phyloP scores from a whole-genome alignment of 2,113 vertebrate genomes.

The Balaenoptera acutorostrata region DNA sequence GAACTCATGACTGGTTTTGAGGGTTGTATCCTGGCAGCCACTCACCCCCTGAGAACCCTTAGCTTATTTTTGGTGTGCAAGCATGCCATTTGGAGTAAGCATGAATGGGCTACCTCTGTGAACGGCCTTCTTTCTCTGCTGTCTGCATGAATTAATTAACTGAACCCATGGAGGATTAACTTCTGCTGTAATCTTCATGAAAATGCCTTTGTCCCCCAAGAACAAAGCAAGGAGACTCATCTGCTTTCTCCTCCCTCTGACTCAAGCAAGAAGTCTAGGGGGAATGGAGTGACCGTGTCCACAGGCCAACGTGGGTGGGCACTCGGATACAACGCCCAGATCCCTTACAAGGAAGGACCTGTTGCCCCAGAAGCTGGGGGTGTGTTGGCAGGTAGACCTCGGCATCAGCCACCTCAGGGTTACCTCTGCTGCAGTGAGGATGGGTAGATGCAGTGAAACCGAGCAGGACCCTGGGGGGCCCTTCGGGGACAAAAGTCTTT shows the following conservation, averaged over 20 bases:
- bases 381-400: rapidly evolving
- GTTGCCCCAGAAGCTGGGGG: not conserved
- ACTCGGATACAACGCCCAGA: not conserved
- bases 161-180: not conserved
- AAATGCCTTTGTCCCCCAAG: not conserved
- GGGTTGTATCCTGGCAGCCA: not conserved
- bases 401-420: rapidly evolving
- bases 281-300: not conserved
- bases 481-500: not conserved
- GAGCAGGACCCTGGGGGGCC: not conserved
- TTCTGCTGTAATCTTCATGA: not conserved
- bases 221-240: not conserved
- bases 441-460: not conserved
- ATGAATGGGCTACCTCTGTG: not conserved
- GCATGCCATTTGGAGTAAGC: not conserved
- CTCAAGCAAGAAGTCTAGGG: not conserved
- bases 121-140: not conserved
- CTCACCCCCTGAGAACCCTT: not conserved
- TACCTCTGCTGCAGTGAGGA: no score
- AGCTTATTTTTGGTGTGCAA: not conserved
- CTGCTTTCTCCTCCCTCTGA: not conserved
- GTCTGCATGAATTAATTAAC: not conserved
- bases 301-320: not conserved
- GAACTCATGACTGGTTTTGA: not conserved
- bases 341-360: not conserved